Evolutionary conservation across 2,797 vertebrate genomes (phyloP), one percentile per base, ranked within the genome.

Genomic region (Amphiprion clarkii): DNA sequence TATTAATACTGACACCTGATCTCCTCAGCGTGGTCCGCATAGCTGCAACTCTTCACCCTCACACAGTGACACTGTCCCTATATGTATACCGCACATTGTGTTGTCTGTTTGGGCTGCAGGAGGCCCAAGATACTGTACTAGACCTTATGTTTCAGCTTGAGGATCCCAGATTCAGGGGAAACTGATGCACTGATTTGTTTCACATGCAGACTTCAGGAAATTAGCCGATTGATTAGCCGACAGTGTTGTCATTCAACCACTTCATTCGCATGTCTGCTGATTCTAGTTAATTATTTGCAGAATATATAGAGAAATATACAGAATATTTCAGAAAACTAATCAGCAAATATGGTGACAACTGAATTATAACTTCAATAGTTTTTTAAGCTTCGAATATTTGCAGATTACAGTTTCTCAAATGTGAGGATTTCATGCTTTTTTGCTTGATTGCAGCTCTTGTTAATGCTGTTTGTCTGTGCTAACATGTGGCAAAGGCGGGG

Each of bases 1-100:
- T 93, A 93, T 95, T 88, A 93, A 93, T 90, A 93, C 87, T 63
- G 94, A 93, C 88, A 94, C 85, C 87, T 87, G 94, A 95, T 93
- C 93, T 88, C 68, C 19, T 71, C 81, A 75, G 82, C 76, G 7
- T 85, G 82, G 78, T 83, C 88, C 60, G 70, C 92, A 94, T 93
- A 91, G 80, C 85, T 93, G 59, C 71, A 33, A 68, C 73, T 76
- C 77, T 52, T 82, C 83, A 69, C 79, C 57, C 81, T 80, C 64
- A 49, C 61, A 76, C 70, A 59, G 67, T 64, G 42, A 68, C 71
- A 39, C 71, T 58, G 46, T 25, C 67, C n/a, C 39, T 42, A 29
- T 5, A 64, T 53, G 77, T 40, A 56, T 3, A 46, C 52, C 53
- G 39, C 36, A 68, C 69, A 82, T 67, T 82, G 39, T 80, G 69